A percentile compares a stretch with the other conserved stretches of the same genome.
Conservation (phyloP, 2,888 invertebrate species). For the Sarcophaga variegata region DNA sequence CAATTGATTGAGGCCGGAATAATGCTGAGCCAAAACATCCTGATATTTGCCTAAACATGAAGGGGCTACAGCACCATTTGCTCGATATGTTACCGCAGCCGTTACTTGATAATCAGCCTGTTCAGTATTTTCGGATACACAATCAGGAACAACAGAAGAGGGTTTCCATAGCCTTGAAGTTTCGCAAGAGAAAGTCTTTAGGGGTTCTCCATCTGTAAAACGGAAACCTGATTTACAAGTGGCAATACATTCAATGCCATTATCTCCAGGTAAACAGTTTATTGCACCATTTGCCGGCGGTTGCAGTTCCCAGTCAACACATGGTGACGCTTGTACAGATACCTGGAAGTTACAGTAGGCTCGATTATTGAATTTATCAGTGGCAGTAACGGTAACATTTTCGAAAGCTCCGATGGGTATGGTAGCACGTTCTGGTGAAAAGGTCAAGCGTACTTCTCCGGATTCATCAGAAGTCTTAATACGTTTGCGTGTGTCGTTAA, state of each 20-base stretch:
- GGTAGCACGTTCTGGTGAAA: slow-evolving; percentile 90
- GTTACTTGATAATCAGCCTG: slow-evolving; percentile 97
- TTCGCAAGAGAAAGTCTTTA: slow-evolving; percentile 93
- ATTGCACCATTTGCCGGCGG: slow-evolving; percentile 94
- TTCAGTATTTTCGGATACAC: slow-evolving; percentile 96
- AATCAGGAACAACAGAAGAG: slow-evolving; percentile 94
- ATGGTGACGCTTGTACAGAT: slow-evolving; percentile 95
- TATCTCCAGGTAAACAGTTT: slow-evolving; percentile 91
- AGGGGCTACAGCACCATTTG: slow-evolving; percentile 93
- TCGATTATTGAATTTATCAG: slow-evolving; percentile 93
- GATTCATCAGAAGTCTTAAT: slow-evolving; percentile 94
- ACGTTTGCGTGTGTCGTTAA: slow-evolving; percentile 92
- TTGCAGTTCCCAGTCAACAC: slow-evolving; percentile 96
- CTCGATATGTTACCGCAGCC: slow-evolving; percentile 92
- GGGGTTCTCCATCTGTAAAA: slow-evolving; percentile 94
- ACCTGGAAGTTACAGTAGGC: slow-evolving; percentile 97
- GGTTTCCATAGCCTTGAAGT: slow-evolving; percentile 92
- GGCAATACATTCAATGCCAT: slow-evolving; percentile 92
- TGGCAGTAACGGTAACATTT: slow-evolving; percentile 95
- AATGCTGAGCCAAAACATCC: slow-evolving; percentile 91
- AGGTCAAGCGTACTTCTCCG: slow-evolving; percentile 92
- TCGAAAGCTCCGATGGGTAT: slow-evolving; percentile 94
- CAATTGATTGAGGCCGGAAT: slow-evolving; percentile 89
- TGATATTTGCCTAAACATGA: slow-evolving; percentile 93
- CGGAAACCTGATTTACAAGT: slow-evolving; percentile 94